phyloP scores from a whole-genome alignment of 2,888 invertebrate genomes.

The Cylloceria caligata region DNA sequence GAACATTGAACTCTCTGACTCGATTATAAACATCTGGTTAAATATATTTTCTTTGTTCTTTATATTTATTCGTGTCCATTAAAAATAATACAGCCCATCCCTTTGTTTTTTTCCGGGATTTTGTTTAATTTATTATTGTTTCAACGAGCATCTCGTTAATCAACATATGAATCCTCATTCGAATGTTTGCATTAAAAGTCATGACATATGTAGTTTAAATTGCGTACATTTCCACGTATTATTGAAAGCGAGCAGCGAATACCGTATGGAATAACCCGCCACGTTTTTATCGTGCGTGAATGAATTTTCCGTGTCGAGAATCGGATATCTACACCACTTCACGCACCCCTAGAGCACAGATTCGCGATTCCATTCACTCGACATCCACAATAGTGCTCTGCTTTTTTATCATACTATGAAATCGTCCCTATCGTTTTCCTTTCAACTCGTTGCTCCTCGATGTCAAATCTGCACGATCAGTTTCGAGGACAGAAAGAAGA shows the following conservation, averaged over 20 bases:
- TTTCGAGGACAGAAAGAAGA: conserved; percentile 31
- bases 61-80: background rate
- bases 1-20: background rate
- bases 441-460: conserved; percentile 35
- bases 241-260: conserved; percentile 22
- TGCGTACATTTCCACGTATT: background rate
- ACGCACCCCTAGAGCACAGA: conserved; percentile 32
- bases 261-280: conserved; percentile 17
- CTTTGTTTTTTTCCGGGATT: background rate
- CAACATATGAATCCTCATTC: conserved; percentile 4
- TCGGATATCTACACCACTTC: conserved; percentile 31
- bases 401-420: conserved; percentile 35
- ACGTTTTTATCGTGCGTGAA: conserved; percentile 52
- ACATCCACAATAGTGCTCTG: conserved; percentile 49
- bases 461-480: conserved; percentile 48
- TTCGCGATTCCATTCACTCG: conserved; percentile 49
- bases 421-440: conserved; percentile 53
- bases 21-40: background rate
- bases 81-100: background rate
- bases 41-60: background rate
- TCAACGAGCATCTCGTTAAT: background rate
- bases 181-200: background rate
- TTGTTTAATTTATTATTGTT: background rate
- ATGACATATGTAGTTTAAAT: background rate
- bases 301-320: conserved; percentile 48